These are phyloP conservation scores for Grantiella picta DNA, from an alignment of 2,113 vertebrate species.

Conservation along the genomic window DNA sequence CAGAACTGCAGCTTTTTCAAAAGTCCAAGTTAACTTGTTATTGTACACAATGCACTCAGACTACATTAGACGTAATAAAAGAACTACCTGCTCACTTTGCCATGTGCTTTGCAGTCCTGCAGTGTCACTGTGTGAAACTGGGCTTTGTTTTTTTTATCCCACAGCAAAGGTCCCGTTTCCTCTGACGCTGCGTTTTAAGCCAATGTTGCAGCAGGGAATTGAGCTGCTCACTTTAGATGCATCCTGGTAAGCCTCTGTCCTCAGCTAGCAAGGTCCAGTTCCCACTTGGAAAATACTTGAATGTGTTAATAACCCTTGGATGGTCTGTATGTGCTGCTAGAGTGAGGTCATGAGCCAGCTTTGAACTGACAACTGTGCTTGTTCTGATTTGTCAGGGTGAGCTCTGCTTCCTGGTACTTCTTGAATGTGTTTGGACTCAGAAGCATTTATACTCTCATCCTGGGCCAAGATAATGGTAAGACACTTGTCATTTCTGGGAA, in stretches of 20 bases:
- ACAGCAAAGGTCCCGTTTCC: slow-evolving; percentile 96
- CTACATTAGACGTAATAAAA: background rate
- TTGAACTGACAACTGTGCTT: background rate
- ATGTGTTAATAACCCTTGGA: background rate
- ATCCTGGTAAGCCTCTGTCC: slow-evolving; percentile 84
- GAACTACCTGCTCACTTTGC: background rate
- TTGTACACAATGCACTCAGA: background rate
- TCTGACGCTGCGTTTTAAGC: slow-evolving; percentile 94
- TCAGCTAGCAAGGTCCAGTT: background rate
- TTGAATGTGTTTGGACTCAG: slow-evolving; percentile 97
- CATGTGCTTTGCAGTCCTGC: background rate
- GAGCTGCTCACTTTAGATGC: slow-evolving; percentile 96
- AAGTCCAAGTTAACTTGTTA: background rate
- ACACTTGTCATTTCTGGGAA: background rate
- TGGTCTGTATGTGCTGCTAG: background rate
- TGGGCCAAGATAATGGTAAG: slow-evolving; percentile 98
- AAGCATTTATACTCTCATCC: slow-evolving; percentile 97
- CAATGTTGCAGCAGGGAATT: slow-evolving; percentile 97
- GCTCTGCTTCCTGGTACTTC: slow-evolving; percentile 99
- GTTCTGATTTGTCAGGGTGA: slow-evolving; percentile 83
- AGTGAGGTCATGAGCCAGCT: background rate
- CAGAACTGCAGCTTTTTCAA: background rate
- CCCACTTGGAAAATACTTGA: background rate
- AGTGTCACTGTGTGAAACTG: background rate
- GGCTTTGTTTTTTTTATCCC: background rate